phyloP scores from a whole-genome alignment of 92 coral and sea anemone genomes.

The Anthopleura xanthogrammica region DNA sequence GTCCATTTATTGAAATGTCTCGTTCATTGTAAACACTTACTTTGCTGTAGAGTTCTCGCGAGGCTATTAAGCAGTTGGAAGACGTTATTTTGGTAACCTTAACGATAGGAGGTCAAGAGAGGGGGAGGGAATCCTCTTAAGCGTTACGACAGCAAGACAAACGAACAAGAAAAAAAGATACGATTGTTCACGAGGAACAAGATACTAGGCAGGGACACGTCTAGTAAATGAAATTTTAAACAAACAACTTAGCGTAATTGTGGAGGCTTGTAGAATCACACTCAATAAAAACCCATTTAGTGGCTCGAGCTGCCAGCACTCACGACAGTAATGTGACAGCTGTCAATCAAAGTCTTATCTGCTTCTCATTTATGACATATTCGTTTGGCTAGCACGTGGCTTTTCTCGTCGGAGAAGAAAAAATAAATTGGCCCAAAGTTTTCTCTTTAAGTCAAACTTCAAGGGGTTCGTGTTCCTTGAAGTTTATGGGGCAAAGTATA shows the following conservation, averaged over 20 bases:
- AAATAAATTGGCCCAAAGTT: not conserved
- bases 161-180: constrained; percentile 33
- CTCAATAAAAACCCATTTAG: constrained; percentile 59
- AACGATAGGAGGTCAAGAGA: constrained; percentile 58
- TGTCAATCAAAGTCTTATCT: constrained; percentile 48
- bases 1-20: constrained; percentile 36
- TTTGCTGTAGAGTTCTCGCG: constrained; percentile 34
- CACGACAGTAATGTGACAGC: constrained; percentile 42
- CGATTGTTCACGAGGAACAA: constrained; percentile 14
- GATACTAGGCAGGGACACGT: constrained; percentile 40
- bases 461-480: constrained; percentile 3
- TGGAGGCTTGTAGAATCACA: constrained; percentile 52
- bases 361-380: constrained; percentile 40
- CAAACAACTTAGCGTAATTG: constrained; percentile 55
- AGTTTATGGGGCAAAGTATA: not conserved
- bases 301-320: constrained; percentile 42
- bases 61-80: constrained; percentile 35
- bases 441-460: not conserved
- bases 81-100: constrained; percentile 49
- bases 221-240: constrained; percentile 49
- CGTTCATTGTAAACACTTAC: constrained; percentile 28
- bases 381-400: constrained; percentile 31
- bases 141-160: constrained; percentile 42
- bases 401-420: constrained; percentile 13
- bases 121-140: constrained; percentile 50